Percentiles rank a stretch among this genome's conserved stretches.
phyloP scores from a whole-genome alignment of 2,113 vertebrate genomes.

The Cepphus grylle region DNA sequence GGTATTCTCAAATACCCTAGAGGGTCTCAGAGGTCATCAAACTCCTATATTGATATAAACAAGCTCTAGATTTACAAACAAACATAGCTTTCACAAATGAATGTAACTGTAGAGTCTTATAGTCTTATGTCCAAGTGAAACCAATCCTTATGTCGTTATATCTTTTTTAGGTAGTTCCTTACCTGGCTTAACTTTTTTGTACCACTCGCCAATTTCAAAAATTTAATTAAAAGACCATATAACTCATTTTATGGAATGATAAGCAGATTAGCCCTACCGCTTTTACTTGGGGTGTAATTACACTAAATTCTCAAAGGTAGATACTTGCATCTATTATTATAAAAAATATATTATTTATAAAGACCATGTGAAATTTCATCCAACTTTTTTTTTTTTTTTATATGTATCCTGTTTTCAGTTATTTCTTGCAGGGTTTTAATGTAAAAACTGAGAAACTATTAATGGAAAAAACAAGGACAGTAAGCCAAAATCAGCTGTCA shows the following conservation, averaged over 20 bases:
- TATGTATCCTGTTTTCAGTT: not conserved
- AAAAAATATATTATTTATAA: not conserved
- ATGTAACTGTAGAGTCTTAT: not conserved
- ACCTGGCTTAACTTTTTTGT: not conserved
- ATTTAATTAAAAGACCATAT: not conserved
- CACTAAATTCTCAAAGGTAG: not conserved
- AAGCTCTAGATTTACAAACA: not conserved
- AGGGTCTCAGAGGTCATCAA: not conserved
- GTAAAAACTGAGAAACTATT: not conserved
- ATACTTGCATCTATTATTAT: not conserved
- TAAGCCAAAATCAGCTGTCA: not conserved
- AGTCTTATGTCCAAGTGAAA: not conserved
- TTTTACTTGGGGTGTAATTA: not conserved
- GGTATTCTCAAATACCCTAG: not conserved
- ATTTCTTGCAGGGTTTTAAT: not conserved
- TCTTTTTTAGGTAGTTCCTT: not conserved
- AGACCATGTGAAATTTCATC: not conserved
- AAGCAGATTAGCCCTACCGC: not conserved
- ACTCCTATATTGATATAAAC: not conserved
- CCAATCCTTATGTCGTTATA: not conserved
- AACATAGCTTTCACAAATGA: not conserved
- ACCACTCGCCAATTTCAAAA: rapidly evolving
- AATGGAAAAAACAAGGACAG: not conserved
- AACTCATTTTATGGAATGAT: not conserved
- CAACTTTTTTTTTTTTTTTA: not conserved